Conservation (phyloP, 2,888 invertebrate species). For the Danaus chrysippus region DNA sequence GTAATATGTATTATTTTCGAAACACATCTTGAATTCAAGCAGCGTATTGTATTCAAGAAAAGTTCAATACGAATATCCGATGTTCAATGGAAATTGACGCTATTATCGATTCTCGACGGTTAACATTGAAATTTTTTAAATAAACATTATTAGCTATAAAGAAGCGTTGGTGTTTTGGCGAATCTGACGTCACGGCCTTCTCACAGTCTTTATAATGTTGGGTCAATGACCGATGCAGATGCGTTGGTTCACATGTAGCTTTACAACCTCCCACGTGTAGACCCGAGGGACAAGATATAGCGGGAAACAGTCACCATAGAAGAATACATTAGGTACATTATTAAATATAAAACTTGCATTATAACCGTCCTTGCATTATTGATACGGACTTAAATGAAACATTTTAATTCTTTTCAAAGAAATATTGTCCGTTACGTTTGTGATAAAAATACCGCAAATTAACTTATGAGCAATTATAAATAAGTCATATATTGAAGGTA, state of each 20-base stretch:
- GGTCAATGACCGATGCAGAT: conserved; percentile 71
- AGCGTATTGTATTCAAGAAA: not conserved
- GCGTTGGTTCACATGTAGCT: conserved; percentile 74
- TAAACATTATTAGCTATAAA: conserved; percentile 26
- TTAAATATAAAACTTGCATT: too few species aligned
- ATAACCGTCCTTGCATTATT: too few species aligned
- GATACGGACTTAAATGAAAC: too few species aligned
- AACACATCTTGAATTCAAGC: conserved; percentile 1
- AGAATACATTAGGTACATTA: too few species aligned
- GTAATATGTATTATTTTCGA: not conserved
- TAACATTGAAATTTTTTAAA: conserved; percentile 25
- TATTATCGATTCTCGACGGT: conserved; percentile 26
- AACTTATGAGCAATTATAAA: too few species aligned
- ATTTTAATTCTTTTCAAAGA: too few species aligned
- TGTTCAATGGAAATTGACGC: conserved; percentile 14
- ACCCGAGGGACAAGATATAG: conserved; percentile 37
- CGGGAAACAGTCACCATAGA: conserved; percentile 33
- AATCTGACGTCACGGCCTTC: conserved; percentile 66
- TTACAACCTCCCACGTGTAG: conserved; percentile 72
- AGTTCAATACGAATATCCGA: conserved; percentile 6
- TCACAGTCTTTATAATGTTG: conserved; percentile 58
- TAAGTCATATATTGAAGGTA: too few species aligned
- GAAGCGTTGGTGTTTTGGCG: conserved; percentile 45
- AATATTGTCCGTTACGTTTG: too few species aligned
- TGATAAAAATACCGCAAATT: too few species aligned